Conservation (phyloP, 2,797 vertebrate genomes). For the Morelia viridis region DNA sequence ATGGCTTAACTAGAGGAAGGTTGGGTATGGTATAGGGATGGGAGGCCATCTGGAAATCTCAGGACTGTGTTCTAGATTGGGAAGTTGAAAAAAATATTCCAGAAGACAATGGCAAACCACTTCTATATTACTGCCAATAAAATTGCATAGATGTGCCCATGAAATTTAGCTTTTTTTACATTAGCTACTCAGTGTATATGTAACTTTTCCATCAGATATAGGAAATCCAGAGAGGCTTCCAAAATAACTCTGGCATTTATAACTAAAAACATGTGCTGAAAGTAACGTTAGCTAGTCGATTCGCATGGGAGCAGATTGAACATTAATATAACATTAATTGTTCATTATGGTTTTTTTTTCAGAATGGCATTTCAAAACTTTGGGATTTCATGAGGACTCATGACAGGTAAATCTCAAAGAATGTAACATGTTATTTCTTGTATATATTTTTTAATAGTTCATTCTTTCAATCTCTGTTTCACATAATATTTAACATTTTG, state of each 20-base stretch:
- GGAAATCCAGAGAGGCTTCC: neutral
- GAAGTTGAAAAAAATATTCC: neutral
- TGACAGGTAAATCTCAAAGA: conserved; percentile 80
- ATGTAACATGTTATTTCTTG: neutral
- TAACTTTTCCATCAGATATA: neutral
- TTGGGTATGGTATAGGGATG: neutral
- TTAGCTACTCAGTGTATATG: neutral
- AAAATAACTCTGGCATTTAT: neutral
- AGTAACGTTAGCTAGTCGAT: neutral
- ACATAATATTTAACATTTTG: neutral
- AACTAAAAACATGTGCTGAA: neutral
- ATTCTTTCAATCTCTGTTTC: neutral
- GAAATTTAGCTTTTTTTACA: neutral
- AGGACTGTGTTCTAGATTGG: neutral
- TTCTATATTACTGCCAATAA: neutral
- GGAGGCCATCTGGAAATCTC: neutral
- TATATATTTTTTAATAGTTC: neutral
- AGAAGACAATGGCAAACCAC: neutral
- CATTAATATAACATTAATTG: neutral
- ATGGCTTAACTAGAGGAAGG: neutral
- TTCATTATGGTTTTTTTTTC: neutral
- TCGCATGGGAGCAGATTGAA: neutral
- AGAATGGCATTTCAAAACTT: conserved; percentile 88
- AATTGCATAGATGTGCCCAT: neutral
- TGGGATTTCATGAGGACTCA: conserved; percentile 94